Evolutionary conservation across 1,140 invertebrate genomes (phyloP).

Genomic region (Phthorimaea operculella): DNA sequence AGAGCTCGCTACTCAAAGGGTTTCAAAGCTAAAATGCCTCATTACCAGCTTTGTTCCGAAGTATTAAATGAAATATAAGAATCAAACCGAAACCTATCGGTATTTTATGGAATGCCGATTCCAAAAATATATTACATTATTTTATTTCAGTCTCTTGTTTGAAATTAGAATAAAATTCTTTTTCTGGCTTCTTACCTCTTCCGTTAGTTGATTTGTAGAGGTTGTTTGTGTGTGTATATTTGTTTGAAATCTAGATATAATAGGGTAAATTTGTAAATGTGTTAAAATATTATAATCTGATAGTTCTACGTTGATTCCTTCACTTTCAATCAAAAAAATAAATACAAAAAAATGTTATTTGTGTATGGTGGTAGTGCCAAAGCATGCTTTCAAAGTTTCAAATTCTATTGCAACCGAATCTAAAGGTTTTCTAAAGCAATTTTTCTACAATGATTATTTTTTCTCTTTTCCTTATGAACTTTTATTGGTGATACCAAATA

Average conservation of each 20-base stretch:
- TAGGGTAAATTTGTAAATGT: constrained; percentile 62
- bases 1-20: no score
- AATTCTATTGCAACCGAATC: background rate
- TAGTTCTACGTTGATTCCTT: constrained; percentile 29
- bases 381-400: constrained; percentile 29
- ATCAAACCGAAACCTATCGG: no score
- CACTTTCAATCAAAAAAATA: constrained; percentile 24
- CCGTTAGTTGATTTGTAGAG: constrained; percentile 20
- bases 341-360: constrained; percentile 26
- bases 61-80: no score
- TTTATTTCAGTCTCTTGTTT: no score
- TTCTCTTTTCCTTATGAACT: constrained; percentile 21
- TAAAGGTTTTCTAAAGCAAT: constrained; percentile 6
- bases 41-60: no score
- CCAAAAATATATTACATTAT: no score
- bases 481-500: constrained; percentile 61
- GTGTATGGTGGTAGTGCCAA: constrained; percentile 54
- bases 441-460: constrained; percentile 3
- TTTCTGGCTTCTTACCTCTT: no score
- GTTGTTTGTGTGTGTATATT: constrained; percentile 59
- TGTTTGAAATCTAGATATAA: constrained; percentile 52
- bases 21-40: no score
- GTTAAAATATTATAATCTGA: constrained; percentile 22
- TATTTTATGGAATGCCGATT: no score
- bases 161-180: no score